A percentile compares a stretch with the other conserved stretches of the same genome.
These are phyloP conservation scores for Oncorhynchus keta DNA, from an alignment of 2,113 vertebrate genomes.

Conservation along the genomic window DNA sequence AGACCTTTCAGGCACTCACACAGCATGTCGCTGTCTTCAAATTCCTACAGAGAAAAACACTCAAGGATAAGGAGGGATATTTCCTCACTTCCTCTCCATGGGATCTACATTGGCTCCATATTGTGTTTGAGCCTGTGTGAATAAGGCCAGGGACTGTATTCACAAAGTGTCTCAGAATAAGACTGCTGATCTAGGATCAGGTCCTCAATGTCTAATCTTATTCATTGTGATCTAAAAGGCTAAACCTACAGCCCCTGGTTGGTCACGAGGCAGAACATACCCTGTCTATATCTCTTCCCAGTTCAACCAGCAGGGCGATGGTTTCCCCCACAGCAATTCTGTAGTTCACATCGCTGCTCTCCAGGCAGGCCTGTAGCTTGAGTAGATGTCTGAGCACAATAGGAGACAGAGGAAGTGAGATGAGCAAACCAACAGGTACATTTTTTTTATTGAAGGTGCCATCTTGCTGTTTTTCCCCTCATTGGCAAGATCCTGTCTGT, in stretches of 20 bases:
- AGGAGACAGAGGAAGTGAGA: not conserved
- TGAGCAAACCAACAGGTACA: not conserved
- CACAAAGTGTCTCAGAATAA: not conserved
- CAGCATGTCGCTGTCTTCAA: slow-evolving; percentile 77
- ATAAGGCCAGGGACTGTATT: not conserved
- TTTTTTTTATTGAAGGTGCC: not conserved
- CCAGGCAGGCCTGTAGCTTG: slow-evolving; percentile 82
- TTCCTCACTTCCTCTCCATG: slow-evolving; percentile 62
- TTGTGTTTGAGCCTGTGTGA: too few relatives aligned
- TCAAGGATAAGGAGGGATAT: not conserved
- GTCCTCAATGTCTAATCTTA: not conserved
- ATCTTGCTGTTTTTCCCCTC: too few relatives aligned
- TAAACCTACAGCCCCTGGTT: too few relatives aligned
- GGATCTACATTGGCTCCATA: not conserved
- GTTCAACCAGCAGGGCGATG: slow-evolving; percentile 89
- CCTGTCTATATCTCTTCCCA: slow-evolving; percentile 82
- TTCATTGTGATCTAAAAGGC: not conserved
- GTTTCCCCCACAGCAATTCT: slow-evolving; percentile 90
- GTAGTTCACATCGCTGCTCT: slow-evolving; percentile 84
- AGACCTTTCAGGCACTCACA: slow-evolving; percentile 81
- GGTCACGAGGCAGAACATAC: slow-evolving; percentile 55
- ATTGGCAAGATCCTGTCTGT: too few relatives aligned
- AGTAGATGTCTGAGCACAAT: slow-evolving; percentile 69
- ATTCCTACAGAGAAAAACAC: slow-evolving; percentile 46
- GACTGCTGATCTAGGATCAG: not conserved